A percentile compares a stretch with the other conserved stretches of the same genome.
These are phyloP conservation scores for Microctonus brassicae DNA, from an alignment of 2,888 invertebrate genomes.

Conservation along the genomic window DNA sequence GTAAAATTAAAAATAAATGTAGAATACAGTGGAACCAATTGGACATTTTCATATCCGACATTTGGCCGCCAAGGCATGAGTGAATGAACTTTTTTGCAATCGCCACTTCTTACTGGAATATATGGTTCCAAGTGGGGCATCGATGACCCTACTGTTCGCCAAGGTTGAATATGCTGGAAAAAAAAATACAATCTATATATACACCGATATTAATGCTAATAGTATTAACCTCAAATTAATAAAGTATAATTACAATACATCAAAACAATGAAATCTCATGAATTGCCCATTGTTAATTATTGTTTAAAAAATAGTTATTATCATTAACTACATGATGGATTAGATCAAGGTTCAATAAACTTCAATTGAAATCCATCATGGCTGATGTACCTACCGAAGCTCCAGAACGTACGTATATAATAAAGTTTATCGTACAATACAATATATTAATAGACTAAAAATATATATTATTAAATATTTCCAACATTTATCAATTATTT, in stretches of 20 bases:
- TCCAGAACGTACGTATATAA: conserved; percentile 68
- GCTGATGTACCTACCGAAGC: conserved; percentile 68
- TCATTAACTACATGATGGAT: no score
- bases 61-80: conserved; percentile 86
- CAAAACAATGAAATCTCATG: neutral
- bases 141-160: conserved; percentile 75
- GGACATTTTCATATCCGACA: conserved; percentile 83
- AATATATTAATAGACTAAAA: neutral
- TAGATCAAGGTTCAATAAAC: conserved; percentile 17
- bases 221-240: neutral
- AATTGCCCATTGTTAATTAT: no score
- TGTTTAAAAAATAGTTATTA: no score
- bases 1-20: conserved; percentile 6
- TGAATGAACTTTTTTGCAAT: conserved; percentile 79
- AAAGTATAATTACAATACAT: neutral
- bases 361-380: conserved; percentile 53
- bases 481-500: neutral
- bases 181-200: no score
- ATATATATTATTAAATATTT: neutral
- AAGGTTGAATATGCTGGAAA: conserved; percentile 83
- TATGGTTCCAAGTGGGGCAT: conserved; percentile 77
- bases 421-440: conserved; percentile 5
- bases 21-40: conserved; percentile 79
- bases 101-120: conserved; percentile 77
- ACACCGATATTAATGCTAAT: neutral